A percentile compares a stretch with the other conserved stretches of the same genome.
Conservation (phyloP, 2,797 vertebrate species). For the Phrynocephalus guinanensis region DNA sequence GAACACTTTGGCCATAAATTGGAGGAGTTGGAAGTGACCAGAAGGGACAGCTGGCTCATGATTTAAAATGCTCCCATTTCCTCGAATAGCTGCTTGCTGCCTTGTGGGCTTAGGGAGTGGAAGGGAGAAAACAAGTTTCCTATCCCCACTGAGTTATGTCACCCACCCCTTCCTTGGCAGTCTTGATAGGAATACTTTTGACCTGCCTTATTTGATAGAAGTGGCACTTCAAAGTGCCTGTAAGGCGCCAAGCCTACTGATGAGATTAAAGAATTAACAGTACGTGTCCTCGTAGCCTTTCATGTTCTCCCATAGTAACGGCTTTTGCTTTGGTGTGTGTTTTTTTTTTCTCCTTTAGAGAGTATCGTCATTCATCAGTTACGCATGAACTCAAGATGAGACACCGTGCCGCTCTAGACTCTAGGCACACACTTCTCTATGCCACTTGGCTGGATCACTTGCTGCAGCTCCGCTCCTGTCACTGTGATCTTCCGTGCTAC, state of each 20-base stretch:
- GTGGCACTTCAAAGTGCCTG: conserved; percentile 1
- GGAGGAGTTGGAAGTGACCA: background rate
- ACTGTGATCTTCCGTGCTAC: conserved; percentile 76
- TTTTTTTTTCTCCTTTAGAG: conserved; percentile 79
- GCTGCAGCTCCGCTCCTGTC: conserved; percentile 61
- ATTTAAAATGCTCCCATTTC: background rate
- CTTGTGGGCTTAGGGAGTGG: background rate
- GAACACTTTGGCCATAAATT: background rate
- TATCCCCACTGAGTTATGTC: background rate
- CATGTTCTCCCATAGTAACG: conserved; percentile 35
- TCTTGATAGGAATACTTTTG: conserved; percentile 18
- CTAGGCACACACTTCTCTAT: conserved; percentile 63
- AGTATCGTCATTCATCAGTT: conserved; percentile 85
- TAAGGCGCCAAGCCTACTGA: background rate
- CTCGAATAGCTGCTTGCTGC: too few species aligned
- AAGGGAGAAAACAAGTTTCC: background rate
- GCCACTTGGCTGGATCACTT: conserved; percentile 66
- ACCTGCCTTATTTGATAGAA: background rate
- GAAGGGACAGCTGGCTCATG: background rate
- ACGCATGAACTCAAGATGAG: conserved; percentile 82
- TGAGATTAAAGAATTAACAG: conserved; percentile 17
- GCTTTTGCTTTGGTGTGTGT: conserved; percentile 58
- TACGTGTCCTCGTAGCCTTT: conserved; percentile 17
- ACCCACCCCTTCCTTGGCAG: conserved; percentile 8
- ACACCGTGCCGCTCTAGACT: conserved; percentile 36